Evolutionary conservation across 2,888 invertebrate genomes (phyloP).

Genomic region (Venustoraphidia nigricollis): DNA sequence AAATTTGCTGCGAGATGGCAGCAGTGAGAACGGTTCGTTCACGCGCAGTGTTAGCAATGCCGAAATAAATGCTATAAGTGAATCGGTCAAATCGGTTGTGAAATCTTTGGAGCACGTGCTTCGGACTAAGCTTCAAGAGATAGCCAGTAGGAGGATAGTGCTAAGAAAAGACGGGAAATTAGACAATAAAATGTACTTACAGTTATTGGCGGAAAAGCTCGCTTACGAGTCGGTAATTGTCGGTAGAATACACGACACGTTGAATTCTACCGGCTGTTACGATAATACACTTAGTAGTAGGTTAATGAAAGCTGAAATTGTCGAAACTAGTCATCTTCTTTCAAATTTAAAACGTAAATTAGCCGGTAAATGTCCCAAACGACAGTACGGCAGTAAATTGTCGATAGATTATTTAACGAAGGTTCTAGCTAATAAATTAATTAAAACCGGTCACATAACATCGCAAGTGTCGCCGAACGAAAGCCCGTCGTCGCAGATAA

Average conservation of each 20-base stretch:
- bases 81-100: conserved; percentile 42
- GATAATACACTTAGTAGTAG: conserved; percentile 35
- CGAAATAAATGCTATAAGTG: conserved; percentile 35
- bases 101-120: conserved; percentile 51
- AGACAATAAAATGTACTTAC: conserved; percentile 48
- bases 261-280: conserved; percentile 39
- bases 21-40: conserved; percentile 20
- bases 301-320: conserved; percentile 50
- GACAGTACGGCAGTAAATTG: conserved; percentile 26
- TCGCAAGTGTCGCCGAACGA: conserved; percentile 20
- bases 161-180: conserved; percentile 51
- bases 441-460: conserved; percentile 20
- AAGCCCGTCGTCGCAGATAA: conserved; percentile 21
- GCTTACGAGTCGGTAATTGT: conserved; percentile 66
- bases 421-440: conserved; percentile 57
- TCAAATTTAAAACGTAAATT: conserved; percentile 53
- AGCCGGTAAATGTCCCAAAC: conserved; percentile 32
- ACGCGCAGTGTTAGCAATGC: conserved; percentile 26
- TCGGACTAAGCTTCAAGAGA: conserved; percentile 48
- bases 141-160: conserved; percentile 48
- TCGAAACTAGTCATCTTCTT: conserved; percentile 63
- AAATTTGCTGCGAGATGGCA: conserved; percentile 41
- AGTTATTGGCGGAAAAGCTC: conserved; percentile 61
- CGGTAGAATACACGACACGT: conserved; percentile 49
- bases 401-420: conserved; percentile 56